These are phyloP conservation scores for Myzus persicae DNA, from an alignment of 1,140 invertebrate species.

Conservation along the genomic window DNA sequence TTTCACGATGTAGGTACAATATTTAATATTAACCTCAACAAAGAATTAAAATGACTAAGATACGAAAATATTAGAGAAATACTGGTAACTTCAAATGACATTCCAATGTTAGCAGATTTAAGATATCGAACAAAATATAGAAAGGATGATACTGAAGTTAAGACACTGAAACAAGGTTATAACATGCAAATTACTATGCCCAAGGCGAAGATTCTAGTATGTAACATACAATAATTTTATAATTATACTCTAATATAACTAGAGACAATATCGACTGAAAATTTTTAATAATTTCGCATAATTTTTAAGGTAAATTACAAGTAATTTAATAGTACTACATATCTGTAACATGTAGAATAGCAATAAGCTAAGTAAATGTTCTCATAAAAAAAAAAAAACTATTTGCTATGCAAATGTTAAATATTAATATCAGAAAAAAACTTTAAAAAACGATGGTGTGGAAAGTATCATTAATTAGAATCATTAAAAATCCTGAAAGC, in stretches of 20 bases:
- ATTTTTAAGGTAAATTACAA: neutral
- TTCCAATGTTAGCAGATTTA: neutral
- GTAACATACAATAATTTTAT: neutral
- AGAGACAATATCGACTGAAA: neutral
- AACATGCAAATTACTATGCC: neutral
- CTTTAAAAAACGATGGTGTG: neutral
- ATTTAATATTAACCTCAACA: no score
- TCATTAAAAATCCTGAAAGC: neutral
- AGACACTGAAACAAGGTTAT: neutral
- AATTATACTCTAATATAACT: neutral
- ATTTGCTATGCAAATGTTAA: neutral
- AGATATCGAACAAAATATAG: neutral
- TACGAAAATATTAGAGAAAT: no score
- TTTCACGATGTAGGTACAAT: neutral
- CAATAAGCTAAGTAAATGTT: neutral
- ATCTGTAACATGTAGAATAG: neutral
- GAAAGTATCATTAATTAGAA: no score
- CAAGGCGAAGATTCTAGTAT: neutral
- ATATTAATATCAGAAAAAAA: neutral
- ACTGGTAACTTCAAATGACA: neutral
- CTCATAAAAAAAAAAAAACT: neutral
- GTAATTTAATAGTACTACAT: neutral
- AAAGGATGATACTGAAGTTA: neutral
- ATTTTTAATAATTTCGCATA: neutral
- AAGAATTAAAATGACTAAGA: no score